Evolutionary conservation across 2,113 vertebrate species (phyloP).

Genomic region (Colossoma macropomum): DNA sequence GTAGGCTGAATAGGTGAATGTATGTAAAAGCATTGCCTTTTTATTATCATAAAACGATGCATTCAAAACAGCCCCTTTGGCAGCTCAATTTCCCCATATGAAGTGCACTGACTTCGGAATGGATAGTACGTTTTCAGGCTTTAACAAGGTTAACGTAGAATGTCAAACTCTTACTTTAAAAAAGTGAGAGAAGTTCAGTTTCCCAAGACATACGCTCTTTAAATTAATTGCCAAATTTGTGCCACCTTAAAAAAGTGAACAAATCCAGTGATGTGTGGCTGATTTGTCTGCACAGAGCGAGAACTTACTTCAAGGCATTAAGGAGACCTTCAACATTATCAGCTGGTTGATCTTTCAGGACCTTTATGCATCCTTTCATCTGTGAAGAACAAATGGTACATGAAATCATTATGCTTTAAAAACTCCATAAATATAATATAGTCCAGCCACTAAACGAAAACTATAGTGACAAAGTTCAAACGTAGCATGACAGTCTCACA

Average conservation of each 20-base stretch:
- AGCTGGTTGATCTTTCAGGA: conserved; percentile 97
- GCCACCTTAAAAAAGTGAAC: neutral
- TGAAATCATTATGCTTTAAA: neutral
- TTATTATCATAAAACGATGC: no score
- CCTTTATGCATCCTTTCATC: conserved; percentile 99
- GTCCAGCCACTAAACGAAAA: neutral
- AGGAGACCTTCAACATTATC: conserved; percentile 97
- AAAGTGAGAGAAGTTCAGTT: no score
- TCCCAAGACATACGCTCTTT: no score
- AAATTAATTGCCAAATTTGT: neutral
- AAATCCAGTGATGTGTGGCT: neutral
- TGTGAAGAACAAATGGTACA: conserved; percentile 63
- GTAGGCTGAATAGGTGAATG: neutral
- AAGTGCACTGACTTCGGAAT: neutral
- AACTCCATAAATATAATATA: neutral
- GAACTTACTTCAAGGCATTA: conserved; percentile 94
- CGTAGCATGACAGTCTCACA: conserved; percentile 75
- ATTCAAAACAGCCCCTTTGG: no score
- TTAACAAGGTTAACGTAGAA: no score
- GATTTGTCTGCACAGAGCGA: neutral
- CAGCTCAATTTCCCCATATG: neutral
- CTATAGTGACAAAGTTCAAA: neutral
- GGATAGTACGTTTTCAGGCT: no score
- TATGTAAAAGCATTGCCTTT: no score
- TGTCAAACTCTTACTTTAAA: no score